Conservation (phyloP, 2,113 vertebrate genomes). For the Ammodramus savannarum region DNA sequence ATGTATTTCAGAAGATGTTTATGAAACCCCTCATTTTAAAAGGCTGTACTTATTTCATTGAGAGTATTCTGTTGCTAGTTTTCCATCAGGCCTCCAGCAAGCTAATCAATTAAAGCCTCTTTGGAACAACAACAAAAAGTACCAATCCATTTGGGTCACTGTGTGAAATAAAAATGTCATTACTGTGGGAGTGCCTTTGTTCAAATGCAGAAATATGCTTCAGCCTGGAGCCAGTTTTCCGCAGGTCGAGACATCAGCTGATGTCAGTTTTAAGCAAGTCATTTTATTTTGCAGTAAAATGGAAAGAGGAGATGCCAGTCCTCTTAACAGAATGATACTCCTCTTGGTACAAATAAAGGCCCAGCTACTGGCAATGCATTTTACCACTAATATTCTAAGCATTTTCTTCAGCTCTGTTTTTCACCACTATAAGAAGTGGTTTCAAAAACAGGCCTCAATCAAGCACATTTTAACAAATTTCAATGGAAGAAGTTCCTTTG, state of each 20-base stretch:
- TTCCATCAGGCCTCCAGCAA: neutral
- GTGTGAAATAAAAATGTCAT: neutral
- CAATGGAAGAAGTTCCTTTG: neutral
- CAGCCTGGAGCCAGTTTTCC: neutral
- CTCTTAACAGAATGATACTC: neutral
- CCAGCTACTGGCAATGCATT: neutral
- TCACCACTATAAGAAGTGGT: rapidly evolving
- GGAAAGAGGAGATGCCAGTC: neutral
- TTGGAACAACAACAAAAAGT: neutral
- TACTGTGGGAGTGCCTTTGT: neutral
- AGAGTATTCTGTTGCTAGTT: neutral
- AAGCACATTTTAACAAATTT: neutral
- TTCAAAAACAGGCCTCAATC: neutral
- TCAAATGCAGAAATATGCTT: neutral
- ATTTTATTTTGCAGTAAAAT: neutral
- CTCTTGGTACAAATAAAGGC: neutral
- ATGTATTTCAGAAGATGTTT: neutral
- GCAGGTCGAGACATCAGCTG: neutral
- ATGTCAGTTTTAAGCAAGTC: neutral
- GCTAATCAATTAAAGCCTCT: conserved; percentile 1
- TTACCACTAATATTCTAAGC: neutral
- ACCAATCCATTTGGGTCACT: neutral
- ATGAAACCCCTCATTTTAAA: neutral
- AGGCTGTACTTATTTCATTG: neutral
- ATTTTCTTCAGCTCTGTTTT: neutral